A percentile compares a stretch with the other conserved stretches of the same genome.
These are phyloP conservation scores for Pocillopora grandis DNA, from an alignment of 92 coral and sea anemone species.

Conservation along the genomic window DNA sequence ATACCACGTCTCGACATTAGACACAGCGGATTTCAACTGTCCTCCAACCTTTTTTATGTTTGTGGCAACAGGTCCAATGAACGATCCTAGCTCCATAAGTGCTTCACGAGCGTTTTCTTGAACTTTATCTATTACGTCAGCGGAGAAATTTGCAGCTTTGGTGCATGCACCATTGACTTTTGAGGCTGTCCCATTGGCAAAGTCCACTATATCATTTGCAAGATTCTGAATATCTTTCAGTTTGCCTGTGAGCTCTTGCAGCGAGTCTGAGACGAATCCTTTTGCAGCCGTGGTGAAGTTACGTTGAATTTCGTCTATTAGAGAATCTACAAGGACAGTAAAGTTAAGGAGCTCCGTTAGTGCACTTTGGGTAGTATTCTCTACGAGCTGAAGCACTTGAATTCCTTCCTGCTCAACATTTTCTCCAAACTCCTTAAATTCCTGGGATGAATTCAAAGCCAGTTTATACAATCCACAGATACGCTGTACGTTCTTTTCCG, in stretches of 20 bases:
- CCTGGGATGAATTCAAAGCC: conserved; percentile 75
- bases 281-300: conserved; percentile 72
- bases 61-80: conserved; percentile 75
- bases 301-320: conserved; percentile 70
- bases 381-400: conserved; percentile 58
- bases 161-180: conserved; percentile 77
- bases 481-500: conserved; percentile 61
- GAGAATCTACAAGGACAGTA: conserved; percentile 74
- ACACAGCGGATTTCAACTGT: conserved; percentile 74
- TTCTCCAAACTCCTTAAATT: conserved; percentile 73
- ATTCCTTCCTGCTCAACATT: conserved; percentile 75
- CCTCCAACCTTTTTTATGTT: conserved; percentile 61
- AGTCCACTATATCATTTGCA: conserved; percentile 78
- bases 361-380: conserved; percentile 71
- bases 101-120: conserved; percentile 80
- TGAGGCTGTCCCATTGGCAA: conserved; percentile 79
- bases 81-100: conserved; percentile 60
- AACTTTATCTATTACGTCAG: conserved; percentile 78
- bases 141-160: conserved; percentile 77
- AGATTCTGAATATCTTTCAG: conserved; percentile 69
- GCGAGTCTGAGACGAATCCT: conserved; percentile 68
- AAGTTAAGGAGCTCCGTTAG: conserved; percentile 74
- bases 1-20: conserved; percentile 88
- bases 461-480: conserved; percentile 76
- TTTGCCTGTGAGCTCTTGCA: conserved; percentile 65